Conservation (phyloP, 2,888 invertebrate species). For the Eudasyphora cyanicolor region DNA sequence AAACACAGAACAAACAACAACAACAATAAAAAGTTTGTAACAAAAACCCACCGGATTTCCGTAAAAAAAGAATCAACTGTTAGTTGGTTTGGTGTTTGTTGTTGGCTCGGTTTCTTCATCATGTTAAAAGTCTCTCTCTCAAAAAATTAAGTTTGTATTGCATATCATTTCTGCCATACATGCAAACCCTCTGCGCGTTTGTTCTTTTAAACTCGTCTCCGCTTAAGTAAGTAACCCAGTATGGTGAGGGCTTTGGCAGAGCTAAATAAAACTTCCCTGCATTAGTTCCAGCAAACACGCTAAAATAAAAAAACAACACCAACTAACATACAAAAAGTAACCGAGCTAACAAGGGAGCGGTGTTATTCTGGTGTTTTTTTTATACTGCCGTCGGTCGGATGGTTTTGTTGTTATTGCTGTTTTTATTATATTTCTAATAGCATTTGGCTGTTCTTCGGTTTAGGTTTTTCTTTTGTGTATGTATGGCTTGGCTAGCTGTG, state of each 20-base stretch:
- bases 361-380: constrained; percentile 24
- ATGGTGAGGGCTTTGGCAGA: constrained; percentile 14
- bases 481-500: neutral
- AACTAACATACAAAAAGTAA: neutral
- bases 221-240: neutral
- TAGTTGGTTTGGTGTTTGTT: constrained; percentile 27
- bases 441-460: constrained; percentile 35
- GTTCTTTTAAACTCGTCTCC: neutral
- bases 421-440: constrained; percentile 29
- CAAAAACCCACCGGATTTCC: constrained; percentile 65
- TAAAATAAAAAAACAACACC: neutral
- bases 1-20: constrained; percentile 13
- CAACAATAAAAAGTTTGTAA: constrained; percentile 53
- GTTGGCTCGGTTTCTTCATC: constrained; percentile 20
- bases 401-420: neutral
- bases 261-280: neutral
- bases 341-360: constrained; percentile 52
- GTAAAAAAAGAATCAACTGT: constrained; percentile 52
- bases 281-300: neutral
- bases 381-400: too few relatives aligned
- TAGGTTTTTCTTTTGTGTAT: neutral
- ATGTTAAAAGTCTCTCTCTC: constrained; percentile 42
- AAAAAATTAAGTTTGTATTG: constrained; percentile 52
- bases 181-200: neutral
- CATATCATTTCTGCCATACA: constrained; percentile 43